Evolutionary conservation across 2,797 vertebrate species (phyloP), one percentile per base, ranked within the genome.

Genomic region (Neosilurus mollespiculum): DNA sequence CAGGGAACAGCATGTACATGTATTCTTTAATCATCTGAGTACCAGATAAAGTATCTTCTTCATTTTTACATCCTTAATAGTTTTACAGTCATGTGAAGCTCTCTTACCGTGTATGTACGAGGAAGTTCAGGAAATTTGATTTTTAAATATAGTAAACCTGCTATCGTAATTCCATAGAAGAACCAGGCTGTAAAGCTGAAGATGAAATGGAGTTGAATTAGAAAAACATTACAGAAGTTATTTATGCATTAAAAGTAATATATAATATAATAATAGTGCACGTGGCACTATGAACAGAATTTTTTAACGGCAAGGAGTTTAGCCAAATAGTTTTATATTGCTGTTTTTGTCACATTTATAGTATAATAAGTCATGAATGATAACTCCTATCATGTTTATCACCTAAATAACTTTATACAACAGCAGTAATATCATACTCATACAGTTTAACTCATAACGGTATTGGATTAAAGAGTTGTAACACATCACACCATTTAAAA

Each of bases 101-200:
- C 22, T 83, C 91, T 91, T 78, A 97, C 97, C 93, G 90, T 96
- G 88, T 96, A 96, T 1, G 95, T 89, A 62, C 93, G 90, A 54
- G 93, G 95, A 72, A 97, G 91, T 49, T 96, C 93, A 10, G 94
- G 94, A 87, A 94, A 96, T 93, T 96, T 97, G 78, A 97, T 95
- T 91, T 95, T 95, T 83, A 97, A 94, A 86, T 96, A 96, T 12
- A 97, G 83, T 56, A 98, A 95, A 51, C 96, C 96, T 87, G 92
- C 91, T 78, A 97, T 86, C 26, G 96, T 96, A 86, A 93, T 90
- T 49, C 90, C 94, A 26, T 96, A 96, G 92, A 95, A 97, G 87
- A 98, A 77, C 97, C 96, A 98, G 77, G 94, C 93, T 22, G 96
- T 93, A 90, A 97, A 96, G 90, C 97, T 98, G 81, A 85, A 80